Percentiles rank a stretch among this genome's conserved stretches.
Evolutionary conservation across 2,797 vertebrate species (phyloP).

Genomic region (Xenops minutus): DNA sequence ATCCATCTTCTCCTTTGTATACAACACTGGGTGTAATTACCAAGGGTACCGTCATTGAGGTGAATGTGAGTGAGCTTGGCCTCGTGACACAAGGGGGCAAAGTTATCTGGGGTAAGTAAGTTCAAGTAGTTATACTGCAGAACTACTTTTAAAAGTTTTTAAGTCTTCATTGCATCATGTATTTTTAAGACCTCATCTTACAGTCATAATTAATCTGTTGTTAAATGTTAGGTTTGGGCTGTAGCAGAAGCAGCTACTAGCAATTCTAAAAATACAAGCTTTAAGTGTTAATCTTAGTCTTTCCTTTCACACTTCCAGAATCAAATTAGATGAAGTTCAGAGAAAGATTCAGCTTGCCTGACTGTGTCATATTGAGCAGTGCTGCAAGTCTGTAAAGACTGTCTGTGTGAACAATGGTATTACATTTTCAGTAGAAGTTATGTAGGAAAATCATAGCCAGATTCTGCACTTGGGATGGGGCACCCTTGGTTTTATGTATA

Average conservation of each 20-base stretch:
- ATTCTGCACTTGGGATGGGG: background rate
- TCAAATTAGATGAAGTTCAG: background rate
- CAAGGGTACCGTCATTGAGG: conserved; percentile 94
- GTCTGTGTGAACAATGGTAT: background rate
- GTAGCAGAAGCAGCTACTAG: background rate
- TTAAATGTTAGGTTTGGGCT: background rate
- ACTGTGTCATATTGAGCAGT: background rate
- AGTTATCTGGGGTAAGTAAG: conserved; percentile 95
- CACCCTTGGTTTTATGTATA: background rate
- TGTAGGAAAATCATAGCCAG: background rate
- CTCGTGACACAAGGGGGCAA: conserved; percentile 98
- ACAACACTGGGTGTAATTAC: conserved; percentile 95
- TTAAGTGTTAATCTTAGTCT: background rate
- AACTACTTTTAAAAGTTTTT: background rate
- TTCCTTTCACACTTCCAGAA: background rate
- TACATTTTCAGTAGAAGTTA: background rate
- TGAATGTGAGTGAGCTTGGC: conserved; percentile 96
- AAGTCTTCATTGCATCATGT: background rate
- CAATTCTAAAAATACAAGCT: background rate
- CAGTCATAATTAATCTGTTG: background rate
- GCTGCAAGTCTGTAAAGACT: background rate
- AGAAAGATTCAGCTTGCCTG: background rate
- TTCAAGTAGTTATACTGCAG: background rate
- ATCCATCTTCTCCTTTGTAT: conserved; percentile 95
- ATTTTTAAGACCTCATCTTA: background rate